phyloP scores from a whole-genome alignment of 2,113 vertebrate genomes.

The Xiphophorus hellerii region DNA sequence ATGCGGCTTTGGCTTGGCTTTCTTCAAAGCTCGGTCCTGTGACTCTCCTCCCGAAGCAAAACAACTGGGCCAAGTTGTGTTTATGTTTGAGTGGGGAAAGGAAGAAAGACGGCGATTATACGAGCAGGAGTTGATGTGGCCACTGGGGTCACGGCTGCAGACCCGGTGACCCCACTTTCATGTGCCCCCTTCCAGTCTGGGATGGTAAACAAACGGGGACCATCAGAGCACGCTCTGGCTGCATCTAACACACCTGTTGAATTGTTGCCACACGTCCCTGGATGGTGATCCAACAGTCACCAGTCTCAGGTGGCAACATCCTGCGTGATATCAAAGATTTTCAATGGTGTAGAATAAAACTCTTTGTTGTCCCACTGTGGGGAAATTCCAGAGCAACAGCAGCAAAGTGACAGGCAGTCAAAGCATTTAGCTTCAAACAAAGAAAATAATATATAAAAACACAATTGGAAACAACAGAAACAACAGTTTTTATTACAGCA shows the following conservation, averaged over 20 bases:
- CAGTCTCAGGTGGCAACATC: not conserved
- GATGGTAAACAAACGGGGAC: constrained; percentile 58
- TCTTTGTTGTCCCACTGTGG: too few species aligned
- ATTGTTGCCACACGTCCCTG: constrained; percentile 7
- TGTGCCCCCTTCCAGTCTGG: constrained; percentile 40
- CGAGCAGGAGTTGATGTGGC: constrained; percentile 24
- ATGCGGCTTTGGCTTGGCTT: constrained; percentile 23
- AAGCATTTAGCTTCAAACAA: too few species aligned
- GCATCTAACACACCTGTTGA: constrained; percentile 29
- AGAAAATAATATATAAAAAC: too few species aligned
- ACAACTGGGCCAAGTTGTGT: constrained; percentile 21
- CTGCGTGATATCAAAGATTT: not conserved
- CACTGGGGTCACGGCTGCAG: constrained; percentile 41
- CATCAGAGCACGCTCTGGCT: constrained; percentile 10
- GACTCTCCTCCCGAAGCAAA: constrained; percentile 40
- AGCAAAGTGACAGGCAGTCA: too few species aligned
- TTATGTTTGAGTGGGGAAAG: constrained; percentile 4
- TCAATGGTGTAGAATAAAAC: not conserved
- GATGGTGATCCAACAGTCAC: constrained; percentile 8
- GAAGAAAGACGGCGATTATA: constrained; percentile 13
- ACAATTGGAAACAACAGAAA: too few species aligned
- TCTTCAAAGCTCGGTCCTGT: constrained; percentile 58
- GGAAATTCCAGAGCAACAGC: too few species aligned
- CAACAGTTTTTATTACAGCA: too few species aligned
- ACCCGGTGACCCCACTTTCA: constrained; percentile 43